phyloP scores from a whole-genome alignment of 2,797 vertebrate genomes.

The Enteromius mattozi region DNA sequence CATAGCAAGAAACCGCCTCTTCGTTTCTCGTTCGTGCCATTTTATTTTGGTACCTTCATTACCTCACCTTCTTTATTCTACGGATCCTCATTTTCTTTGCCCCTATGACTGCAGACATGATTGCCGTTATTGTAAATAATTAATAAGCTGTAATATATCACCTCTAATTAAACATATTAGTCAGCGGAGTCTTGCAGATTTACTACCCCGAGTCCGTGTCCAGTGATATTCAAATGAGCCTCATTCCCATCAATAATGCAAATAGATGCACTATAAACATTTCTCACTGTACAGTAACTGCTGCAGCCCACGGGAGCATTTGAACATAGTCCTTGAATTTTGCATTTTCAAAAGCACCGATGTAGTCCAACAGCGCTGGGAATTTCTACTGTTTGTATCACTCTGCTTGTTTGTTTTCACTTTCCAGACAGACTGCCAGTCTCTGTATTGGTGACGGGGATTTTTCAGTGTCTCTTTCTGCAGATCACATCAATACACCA shows the following conservation, averaged over 20 bases:
- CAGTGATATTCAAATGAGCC: slow-evolving; percentile 61
- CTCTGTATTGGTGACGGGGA: background rate
- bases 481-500: background rate
- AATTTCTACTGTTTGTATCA: slow-evolving; percentile 14
- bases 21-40: slow-evolving; percentile 53
- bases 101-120: slow-evolving; percentile 58
- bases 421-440: background rate
- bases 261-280: slow-evolving; percentile 57
- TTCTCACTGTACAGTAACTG: slow-evolving; percentile 48
- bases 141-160: slow-evolving; percentile 65
- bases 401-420: background rate
- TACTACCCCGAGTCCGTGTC: slow-evolving; percentile 59
- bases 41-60: slow-evolving; percentile 62
- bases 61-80: slow-evolving; percentile 56
- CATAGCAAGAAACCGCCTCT: slow-evolving; percentile 29
- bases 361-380: background rate
- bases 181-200: slow-evolving; percentile 59
- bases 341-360: background rate
- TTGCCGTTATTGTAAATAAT: slow-evolving; percentile 65
- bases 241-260: slow-evolving; percentile 64
- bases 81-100: slow-evolving; percentile 58
- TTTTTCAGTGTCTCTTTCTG: slow-evolving; percentile 18
- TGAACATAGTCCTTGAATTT: background rate
- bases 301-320: slow-evolving; percentile 22
- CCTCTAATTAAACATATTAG: slow-evolving; percentile 67